A percentile compares a stretch with the other conserved stretches of the same genome.
phyloP scores from a whole-genome alignment of 2,113 vertebrate species.

The Peromyscus californicus region DNA sequence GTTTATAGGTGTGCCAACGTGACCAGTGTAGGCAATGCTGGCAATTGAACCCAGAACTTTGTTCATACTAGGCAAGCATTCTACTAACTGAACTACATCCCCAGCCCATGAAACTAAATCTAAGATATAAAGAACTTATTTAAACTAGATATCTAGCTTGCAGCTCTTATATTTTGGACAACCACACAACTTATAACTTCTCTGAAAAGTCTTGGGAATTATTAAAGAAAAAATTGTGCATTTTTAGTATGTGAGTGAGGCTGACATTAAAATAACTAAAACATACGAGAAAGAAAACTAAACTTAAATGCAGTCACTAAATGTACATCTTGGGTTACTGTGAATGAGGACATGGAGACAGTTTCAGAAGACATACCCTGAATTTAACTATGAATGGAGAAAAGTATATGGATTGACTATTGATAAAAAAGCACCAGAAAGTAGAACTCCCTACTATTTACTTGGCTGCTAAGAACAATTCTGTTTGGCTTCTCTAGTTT shows the following conservation, averaged over 20 bases:
- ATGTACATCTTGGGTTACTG: neutral
- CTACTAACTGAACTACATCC: neutral
- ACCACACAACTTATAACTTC: neutral
- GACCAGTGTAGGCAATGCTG: neutral
- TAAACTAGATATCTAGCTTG: neutral
- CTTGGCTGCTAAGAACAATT: neutral
- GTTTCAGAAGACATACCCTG: neutral
- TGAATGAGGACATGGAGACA: too few species aligned
- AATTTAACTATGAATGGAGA: neutral
- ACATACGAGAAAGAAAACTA: neutral
- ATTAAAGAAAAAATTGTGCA: neutral
- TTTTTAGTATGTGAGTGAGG: neutral
- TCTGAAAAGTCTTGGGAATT: neutral
- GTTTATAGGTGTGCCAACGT: too few species aligned
- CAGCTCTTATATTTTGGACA: neutral
- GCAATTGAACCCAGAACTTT: neutral
- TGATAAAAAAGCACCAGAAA: neutral
- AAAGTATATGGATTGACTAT: neutral
- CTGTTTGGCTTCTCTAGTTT: neutral
- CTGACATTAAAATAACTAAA: neutral
- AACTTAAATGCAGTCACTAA: neutral
- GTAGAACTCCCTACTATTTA: neutral
- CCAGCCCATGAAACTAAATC: neutral
- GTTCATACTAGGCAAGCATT: neutral
- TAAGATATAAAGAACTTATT: conserved; percentile 2